A percentile compares a stretch with the other conserved stretches of the same genome.
phyloP scores from a whole-genome alignment of 2,797 vertebrate species.

The Phalanger gymnotis region DNA sequence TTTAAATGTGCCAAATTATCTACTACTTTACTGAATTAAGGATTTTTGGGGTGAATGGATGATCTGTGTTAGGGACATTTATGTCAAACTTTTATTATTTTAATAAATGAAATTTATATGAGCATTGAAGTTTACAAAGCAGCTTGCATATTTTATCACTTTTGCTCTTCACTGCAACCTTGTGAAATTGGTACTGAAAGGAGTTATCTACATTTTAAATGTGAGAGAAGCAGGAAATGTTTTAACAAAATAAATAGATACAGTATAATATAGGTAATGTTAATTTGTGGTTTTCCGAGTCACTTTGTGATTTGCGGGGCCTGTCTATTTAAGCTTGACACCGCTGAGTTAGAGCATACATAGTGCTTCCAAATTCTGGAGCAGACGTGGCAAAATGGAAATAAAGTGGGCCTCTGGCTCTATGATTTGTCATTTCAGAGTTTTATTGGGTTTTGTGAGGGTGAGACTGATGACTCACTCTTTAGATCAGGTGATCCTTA shows the following conservation, averaged over 20 bases:
- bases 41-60: background rate
- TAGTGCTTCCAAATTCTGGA: background rate
- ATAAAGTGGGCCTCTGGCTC: background rate
- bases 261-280: background rate
- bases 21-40: background rate
- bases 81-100: background rate
- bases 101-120: too few species aligned
- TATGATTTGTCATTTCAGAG: constrained; percentile 37
- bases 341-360: background rate
- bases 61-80: background rate
- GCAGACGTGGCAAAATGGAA: constrained; percentile 15
- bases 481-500: constrained; percentile 52
- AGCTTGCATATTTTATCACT: background rate
- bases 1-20: background rate
- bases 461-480: constrained; percentile 68
- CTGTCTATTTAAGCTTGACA: background rate
- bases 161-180: background rate
- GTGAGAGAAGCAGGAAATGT: background rate
- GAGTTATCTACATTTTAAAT: background rate
- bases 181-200: background rate
- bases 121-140: background rate
- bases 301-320: background rate
- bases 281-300: background rate
- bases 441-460: constrained; percentile 26
- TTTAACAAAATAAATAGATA: background rate